A percentile compares a stretch with the other conserved stretches of the same genome.
These are phyloP conservation scores for Himalopsyche kuldschensis DNA, from an alignment of 2,888 invertebrate species.

Conservation along the genomic window DNA sequence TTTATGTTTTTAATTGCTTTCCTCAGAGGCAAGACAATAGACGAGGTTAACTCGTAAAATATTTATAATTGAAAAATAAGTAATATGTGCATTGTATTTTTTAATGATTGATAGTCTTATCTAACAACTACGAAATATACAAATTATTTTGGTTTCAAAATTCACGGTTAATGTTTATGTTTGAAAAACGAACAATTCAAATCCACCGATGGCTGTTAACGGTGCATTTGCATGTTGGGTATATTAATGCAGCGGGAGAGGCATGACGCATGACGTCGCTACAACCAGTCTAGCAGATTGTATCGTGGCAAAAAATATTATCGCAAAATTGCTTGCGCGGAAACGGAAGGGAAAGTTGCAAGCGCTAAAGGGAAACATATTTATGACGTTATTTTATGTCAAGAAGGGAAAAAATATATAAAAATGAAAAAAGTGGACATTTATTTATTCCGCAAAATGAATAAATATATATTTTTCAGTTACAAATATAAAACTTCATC, in stretches of 20 bases:
- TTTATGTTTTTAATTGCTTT: no score
- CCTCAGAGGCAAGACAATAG: no score
- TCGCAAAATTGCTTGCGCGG: not conserved
- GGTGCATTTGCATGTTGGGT: not conserved
- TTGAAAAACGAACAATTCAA: not conserved
- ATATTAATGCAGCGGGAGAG: not conserved
- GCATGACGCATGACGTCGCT: not conserved
- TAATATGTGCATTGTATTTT: no score
- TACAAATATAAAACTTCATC: no score
- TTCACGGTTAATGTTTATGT: not conserved
- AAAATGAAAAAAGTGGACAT: not conserved
- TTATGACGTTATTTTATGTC: not conserved
- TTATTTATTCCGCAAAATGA: no score
- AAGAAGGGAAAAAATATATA: not conserved
- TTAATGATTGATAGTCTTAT: no score
- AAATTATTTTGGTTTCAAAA: not conserved
- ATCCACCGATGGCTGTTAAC: not conserved
- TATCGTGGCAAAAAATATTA: not conserved
- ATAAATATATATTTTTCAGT: no score
- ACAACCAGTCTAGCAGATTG: not conserved
- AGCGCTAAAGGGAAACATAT: conserved; percentile 9
- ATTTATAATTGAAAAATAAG: no score
- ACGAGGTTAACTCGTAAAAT: no score
- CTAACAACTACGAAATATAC: no score
- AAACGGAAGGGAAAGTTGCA: conserved; percentile 16